Conservation (phyloP, 2,113 vertebrate species). For the Amphilophus citrinellus region DNA sequence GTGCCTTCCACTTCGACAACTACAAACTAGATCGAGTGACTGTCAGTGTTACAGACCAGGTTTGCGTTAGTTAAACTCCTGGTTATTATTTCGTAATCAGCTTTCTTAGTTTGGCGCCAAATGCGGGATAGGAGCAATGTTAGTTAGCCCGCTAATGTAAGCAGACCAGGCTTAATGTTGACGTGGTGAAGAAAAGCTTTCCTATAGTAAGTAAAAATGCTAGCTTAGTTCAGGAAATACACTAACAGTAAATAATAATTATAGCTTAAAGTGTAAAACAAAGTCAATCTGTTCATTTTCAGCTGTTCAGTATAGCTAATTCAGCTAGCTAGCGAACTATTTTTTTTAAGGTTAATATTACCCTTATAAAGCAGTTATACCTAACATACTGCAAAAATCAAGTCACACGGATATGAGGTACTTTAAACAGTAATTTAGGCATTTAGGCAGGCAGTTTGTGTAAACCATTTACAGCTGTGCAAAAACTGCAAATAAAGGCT, state of each 20-base stretch:
- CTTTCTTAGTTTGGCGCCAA: constrained; percentile 35
- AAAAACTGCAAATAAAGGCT: neutral
- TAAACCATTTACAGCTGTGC: rapidly evolving
- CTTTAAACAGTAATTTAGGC: neutral
- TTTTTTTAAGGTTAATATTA: neutral
- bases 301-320: neutral
- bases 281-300: neutral
- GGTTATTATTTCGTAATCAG: neutral
- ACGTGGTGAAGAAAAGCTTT: neutral
- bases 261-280: neutral
- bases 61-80: neutral
- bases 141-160: neutral
- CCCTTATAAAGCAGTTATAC: neutral
- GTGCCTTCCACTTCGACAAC: neutral
- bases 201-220: neutral
- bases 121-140: too few species aligned
- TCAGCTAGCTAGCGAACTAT: neutral
- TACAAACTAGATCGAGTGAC: neutral
- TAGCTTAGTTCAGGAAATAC: neutral
- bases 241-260: neutral
- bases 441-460: neutral
- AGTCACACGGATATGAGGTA: neutral
- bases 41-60: neutral
- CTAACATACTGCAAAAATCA: neutral
- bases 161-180: rapidly evolving